Conservation (phyloP, 2,888 invertebrate species). For the Dicyrtomina minuta region DNA sequence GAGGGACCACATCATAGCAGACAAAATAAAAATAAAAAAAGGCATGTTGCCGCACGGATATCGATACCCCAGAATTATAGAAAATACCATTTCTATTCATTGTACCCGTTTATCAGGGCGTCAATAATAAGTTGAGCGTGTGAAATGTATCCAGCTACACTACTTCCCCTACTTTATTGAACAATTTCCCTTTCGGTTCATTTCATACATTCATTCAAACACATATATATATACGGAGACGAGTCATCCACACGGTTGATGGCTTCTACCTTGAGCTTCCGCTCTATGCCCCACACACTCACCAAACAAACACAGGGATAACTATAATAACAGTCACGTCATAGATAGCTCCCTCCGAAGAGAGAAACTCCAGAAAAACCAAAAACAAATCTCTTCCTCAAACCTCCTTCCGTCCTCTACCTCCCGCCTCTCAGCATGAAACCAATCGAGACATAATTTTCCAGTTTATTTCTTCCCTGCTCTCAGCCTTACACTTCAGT, state of each 20-base stretch:
- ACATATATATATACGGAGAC: slow-evolving; percentile 1
- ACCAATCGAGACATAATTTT: slow-evolving; percentile 6
- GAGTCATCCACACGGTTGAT: slow-evolving; percentile 21
- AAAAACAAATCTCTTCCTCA: slow-evolving; percentile 19
- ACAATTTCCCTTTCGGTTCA: slow-evolving; percentile 36
- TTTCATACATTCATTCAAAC: slow-evolving; percentile 17
- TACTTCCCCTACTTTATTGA: slow-evolving; percentile 34
- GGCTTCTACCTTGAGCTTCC: slow-evolving; percentile 33
- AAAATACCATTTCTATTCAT: slow-evolving; percentile 35
- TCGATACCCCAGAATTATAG: background rate
- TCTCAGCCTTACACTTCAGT: background rate
- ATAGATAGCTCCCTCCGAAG: background rate
- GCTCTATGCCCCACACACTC: slow-evolving; percentile 14
- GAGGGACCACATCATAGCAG: background rate
- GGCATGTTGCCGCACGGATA: slow-evolving; percentile 4
- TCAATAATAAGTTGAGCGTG: slow-evolving; percentile 35
- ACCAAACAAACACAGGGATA: slow-evolving; percentile 11
- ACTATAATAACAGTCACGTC: background rate
- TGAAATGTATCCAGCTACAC: slow-evolving; percentile 45
- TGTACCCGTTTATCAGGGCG: slow-evolving; percentile 37
- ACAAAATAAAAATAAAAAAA: slow-evolving; percentile 5
- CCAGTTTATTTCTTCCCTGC: background rate
- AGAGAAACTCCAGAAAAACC: slow-evolving; percentile 6
- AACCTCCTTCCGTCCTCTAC: slow-evolving; percentile 22
- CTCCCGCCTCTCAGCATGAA: slow-evolving; percentile 15